Base-by-base conservation (phyloP, 2,113 vertebrate genomes). In the Tyrannus savana region DNA sequence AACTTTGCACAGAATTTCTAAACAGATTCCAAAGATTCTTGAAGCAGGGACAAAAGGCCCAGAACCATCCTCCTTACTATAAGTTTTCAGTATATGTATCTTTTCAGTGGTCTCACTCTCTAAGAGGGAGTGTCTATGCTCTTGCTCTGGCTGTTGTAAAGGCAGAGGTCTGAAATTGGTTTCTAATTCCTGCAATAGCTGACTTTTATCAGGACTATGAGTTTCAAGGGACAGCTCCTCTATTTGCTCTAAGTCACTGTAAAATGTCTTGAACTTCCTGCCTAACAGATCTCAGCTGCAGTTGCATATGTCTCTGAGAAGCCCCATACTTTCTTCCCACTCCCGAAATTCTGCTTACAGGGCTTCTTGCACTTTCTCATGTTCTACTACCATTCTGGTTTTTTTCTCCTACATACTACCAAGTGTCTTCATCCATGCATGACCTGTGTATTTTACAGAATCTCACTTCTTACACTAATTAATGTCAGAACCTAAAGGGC, bases 91-190 rank as follows among this genome's bases (percentile, higher is more conserved):
- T 18, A 12, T 7, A 12, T 8, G 3, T 7, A 13, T 47, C 6
- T 88, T 77, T n/a, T 33, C 50, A 42, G 4, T 35, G 12, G 6
- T 91, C 50, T 77, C 3, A 10, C 7, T 41, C 6, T 64, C 30
- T 55, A 44, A 73, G 3, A n/a, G 16, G 18, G 13, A 42, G 5
- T 0, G 0, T n/a, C 1, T 9, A 5, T 19, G 44, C 12, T 39
- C 12, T 82, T 56, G 19, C 10, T 33, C 13, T n/a, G n/a, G 10
- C 52, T 86, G 10, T 44, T 58, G 52, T 41, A 56, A 91, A 86
- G 10, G 4, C 31, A 83, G 22, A 22, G 8, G 16, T 55, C 31
- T 73, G 24, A 68, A 28, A 31, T 12, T 62, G 10, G 8, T 67
- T 72, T 68, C 42, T 84, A 63, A 50, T 46, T 62, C 14, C 21